phyloP scores from a whole-genome alignment of 2,888 invertebrate genomes.

The Agrotis segetum region DNA sequence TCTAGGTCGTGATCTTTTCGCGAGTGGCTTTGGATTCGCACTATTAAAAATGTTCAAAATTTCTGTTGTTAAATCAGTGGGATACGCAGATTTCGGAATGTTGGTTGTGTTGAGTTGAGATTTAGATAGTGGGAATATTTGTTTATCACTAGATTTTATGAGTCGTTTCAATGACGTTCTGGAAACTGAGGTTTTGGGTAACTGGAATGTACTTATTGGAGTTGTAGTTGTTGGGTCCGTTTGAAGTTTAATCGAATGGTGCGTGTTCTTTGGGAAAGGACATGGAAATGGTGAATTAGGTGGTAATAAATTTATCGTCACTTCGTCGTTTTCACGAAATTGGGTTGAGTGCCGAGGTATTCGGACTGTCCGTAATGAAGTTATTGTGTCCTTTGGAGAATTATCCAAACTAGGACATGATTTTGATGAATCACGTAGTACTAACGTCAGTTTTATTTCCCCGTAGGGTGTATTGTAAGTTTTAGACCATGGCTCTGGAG shows the following conservation, averaged over 20 bases:
- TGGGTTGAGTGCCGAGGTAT: too few relatives aligned
- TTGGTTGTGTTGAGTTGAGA: neutral
- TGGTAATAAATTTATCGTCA: neutral
- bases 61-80: neutral
- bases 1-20: too few relatives aligned
- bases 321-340: too few relatives aligned
- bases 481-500: neutral
- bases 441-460: neutral
- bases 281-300: conserved; percentile 5
- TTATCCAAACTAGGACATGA: neutral
- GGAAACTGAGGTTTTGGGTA: neutral
- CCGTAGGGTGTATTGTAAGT: neutral
- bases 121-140: neutral
- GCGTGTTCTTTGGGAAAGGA: neutral
- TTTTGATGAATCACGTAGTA: neutral
- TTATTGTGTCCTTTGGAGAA: too few relatives aligned
- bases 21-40: neutral
- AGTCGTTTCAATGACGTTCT: neutral
- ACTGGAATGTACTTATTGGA: too few relatives aligned
- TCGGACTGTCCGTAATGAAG: too few relatives aligned
- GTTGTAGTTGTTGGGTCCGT: too few relatives aligned
- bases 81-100: neutral
- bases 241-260: too few relatives aligned
- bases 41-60: neutral
- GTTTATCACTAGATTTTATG: neutral